phyloP scores from a whole-genome alignment of 2,797 vertebrate genomes.

The Perodicticus potto region DNA sequence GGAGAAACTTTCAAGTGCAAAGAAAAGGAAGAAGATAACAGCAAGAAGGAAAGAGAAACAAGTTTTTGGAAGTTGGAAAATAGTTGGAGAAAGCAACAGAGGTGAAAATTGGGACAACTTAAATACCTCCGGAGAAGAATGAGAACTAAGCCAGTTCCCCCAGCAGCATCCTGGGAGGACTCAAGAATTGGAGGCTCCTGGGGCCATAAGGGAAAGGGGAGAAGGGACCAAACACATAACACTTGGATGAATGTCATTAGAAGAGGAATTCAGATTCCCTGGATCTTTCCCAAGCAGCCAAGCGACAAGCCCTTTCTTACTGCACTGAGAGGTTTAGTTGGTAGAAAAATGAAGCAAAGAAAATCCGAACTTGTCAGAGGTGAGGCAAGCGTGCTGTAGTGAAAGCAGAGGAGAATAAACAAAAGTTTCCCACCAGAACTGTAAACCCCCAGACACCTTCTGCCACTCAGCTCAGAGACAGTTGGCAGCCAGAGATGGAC shows the following conservation, averaged over 20 bases:
- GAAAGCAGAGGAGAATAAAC: constrained; percentile 5
- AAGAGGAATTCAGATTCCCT: not conserved
- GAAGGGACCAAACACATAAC: not conserved
- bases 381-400: not conserved
- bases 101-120: not conserved
- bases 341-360: constrained; percentile 20
- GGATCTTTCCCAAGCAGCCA: not conserved
- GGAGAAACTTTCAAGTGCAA: not conserved
- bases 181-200: not conserved
- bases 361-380: not conserved
- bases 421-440: not conserved
- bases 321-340: not conserved
- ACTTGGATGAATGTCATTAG: not conserved
- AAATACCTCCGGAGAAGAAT: not conserved
- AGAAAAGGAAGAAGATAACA: not conserved
- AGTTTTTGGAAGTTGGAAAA: not conserved
- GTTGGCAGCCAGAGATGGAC: not conserved
- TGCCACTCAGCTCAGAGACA: not conserved
- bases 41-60: not conserved
- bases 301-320: not conserved
- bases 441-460: not conserved
- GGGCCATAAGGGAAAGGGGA: not conserved
- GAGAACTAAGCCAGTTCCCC: not conserved
- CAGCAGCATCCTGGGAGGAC: not conserved
- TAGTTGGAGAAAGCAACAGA: constrained; percentile 2